Base-by-base conservation (phyloP, 2,888 invertebrate genomes). In the Caenorhabditis japonica region DNA sequence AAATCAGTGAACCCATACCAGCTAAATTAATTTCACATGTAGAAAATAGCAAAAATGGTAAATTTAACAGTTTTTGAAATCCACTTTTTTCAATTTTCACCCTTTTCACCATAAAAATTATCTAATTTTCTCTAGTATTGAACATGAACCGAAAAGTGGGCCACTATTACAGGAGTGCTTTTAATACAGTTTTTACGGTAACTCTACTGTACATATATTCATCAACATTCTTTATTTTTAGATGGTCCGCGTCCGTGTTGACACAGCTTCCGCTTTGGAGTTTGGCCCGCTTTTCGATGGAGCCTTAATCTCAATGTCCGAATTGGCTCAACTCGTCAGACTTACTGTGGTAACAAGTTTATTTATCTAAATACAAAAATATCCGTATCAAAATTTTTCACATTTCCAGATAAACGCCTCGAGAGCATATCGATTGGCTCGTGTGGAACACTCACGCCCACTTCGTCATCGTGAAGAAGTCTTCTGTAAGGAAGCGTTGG, bases 271-370 rank as follows among this genome's bases (percentile, higher is more conserved):
- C 23, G 61, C 74, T 15, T 72, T 85, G 15, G 83, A 86, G 77
- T 97, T 97, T 90, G 97, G 97, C 0, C 95, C 97, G 3, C 89
- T 99, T 75, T 96, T 94, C 89, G 94, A 96, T 88, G 97, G 97
- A 89, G 93, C 94, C 81, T 92, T 93, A 64, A 91, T 93, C 19
- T 92, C 92, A 83, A 91, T 91, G 76, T 90, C 90, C 76, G 91
- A 92, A 73, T 88, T 95, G 80, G 94, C 97, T 25, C 93, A 93
- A 47, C 90, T 97, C 61, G 93, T 97, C 13, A 90, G 94, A 62
- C 92, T 93, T 55, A 94, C 96, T 27, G 95, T 95, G 55, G 91
- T 95, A 43, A 74, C 46, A 17, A 3, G 0, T n/a, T 12, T 15
- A 19, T 17, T 44, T 44, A 3, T 43, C 13, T 4, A 56, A 1